phyloP scores from a whole-genome alignment of 2,888 invertebrate genomes.

The Baronia brevicornis region DNA sequence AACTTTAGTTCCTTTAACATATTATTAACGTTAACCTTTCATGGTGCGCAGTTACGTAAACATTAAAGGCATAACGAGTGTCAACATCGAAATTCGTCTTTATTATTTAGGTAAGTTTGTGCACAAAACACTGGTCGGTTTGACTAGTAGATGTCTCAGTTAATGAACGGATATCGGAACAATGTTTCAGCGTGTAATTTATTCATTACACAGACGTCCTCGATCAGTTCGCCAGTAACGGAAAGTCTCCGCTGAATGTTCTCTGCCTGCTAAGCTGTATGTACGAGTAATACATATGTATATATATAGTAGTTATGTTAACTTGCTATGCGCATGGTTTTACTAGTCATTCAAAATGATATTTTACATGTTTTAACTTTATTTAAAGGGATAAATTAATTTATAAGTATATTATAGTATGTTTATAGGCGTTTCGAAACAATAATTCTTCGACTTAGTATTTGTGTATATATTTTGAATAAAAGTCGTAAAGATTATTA shows the following conservation, averaged over 20 bases:
- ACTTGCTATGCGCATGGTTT: constrained; percentile 13
- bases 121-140: constrained; percentile 35
- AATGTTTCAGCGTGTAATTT: constrained; percentile 75
- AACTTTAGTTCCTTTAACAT: too few species aligned
- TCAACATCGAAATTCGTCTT: constrained; percentile 55
- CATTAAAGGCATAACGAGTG: constrained; percentile 43
- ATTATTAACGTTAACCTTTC: too few species aligned
- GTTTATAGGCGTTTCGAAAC: too few species aligned
- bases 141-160: constrained; percentile 44
- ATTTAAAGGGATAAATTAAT: too few species aligned
- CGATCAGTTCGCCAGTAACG: constrained; percentile 56
- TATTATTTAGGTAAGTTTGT: constrained; percentile 20
- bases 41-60: constrained; percentile 38
- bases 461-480: too few species aligned
- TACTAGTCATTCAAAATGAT: constrained; percentile 9
- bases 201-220: constrained; percentile 73
- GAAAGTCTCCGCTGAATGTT: constrained; percentile 64
- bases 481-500: too few species aligned
- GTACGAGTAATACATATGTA: constrained; percentile 14
- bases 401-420: too few species aligned
- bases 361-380: too few species aligned
- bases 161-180: constrained; percentile 67
- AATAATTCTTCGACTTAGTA: too few species aligned
- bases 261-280: constrained; percentile 31
- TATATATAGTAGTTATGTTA: constrained; percentile 25